Percentiles rank a stretch among this genome's conserved stretches.
Evolutionary conservation across 2,113 vertebrate species (phyloP).

Genomic region (Pteronura brasiliensis): DNA sequence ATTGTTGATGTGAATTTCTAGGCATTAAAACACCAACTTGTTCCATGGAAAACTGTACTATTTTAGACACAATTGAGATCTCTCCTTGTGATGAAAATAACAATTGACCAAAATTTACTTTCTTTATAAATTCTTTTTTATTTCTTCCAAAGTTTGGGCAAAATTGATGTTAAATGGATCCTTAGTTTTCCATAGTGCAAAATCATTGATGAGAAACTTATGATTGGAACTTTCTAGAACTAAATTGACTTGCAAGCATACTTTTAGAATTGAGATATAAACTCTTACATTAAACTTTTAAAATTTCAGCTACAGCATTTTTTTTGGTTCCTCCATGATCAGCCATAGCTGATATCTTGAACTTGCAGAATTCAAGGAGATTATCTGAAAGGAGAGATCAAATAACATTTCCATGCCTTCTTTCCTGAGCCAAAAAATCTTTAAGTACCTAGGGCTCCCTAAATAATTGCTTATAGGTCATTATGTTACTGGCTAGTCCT

Average conservation of each 20-base stretch:
- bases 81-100: neutral
- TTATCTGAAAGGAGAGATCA: neutral
- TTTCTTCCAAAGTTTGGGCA: neutral
- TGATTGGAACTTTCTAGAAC: neutral
- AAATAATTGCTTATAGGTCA: neutral
- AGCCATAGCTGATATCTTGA: neutral
- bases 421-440: neutral
- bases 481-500: neutral
- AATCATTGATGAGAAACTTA: neutral
- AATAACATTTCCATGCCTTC: neutral
- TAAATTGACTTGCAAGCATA: neutral
- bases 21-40: neutral
- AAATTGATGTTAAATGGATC: neutral
- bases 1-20: neutral
- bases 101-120: neutral
- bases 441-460: neutral
- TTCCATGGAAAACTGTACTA: neutral
- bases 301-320: neutral
- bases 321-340: neutral
- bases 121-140: neutral
- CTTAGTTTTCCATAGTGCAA: neutral
- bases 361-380: neutral
- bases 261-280: neutral
- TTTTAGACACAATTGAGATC: neutral
- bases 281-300: neutral